Conservation (phyloP, 2,113 vertebrate species). For the Todiramphus saurophagus region DNA sequence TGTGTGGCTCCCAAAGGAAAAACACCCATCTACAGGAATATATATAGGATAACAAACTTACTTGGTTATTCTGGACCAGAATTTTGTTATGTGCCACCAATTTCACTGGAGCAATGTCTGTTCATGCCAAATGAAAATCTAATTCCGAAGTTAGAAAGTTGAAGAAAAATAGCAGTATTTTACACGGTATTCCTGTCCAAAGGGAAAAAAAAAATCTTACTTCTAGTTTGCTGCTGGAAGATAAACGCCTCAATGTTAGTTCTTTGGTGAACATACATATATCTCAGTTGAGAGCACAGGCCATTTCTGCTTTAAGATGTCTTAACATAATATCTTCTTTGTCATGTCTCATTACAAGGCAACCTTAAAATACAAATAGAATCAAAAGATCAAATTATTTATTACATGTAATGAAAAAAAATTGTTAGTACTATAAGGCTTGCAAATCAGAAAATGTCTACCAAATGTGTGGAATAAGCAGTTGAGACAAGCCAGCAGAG, state of each 20-base stretch:
- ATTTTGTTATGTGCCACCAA: not conserved
- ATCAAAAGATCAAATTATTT: not conserved
- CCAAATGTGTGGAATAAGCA: not conserved
- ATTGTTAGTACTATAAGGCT: not conserved
- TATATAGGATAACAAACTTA: not conserved
- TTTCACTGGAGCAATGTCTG: not conserved
- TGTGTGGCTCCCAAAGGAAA: not conserved
- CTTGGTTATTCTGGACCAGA: not conserved
- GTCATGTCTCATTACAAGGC: not conserved
- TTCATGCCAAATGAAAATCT: not conserved
- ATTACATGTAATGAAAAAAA: not conserved
- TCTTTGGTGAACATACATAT: not conserved
- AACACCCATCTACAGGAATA: not conserved
- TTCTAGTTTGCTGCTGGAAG: not conserved
- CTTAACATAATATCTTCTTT: not conserved
- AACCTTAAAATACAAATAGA: not conserved
- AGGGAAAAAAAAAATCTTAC: not conserved
- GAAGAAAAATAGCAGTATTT: not conserved
- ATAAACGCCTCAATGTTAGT: not conserved
- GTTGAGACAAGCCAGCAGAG: not conserved
- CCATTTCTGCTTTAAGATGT: not conserved
- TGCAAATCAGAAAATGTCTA: not conserved
- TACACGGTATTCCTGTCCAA: not conserved
- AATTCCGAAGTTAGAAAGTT: not conserved
- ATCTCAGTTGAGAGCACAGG: not conserved